Conservation (phyloP, 2,113 vertebrate species). For the Cottus gobio region DNA sequence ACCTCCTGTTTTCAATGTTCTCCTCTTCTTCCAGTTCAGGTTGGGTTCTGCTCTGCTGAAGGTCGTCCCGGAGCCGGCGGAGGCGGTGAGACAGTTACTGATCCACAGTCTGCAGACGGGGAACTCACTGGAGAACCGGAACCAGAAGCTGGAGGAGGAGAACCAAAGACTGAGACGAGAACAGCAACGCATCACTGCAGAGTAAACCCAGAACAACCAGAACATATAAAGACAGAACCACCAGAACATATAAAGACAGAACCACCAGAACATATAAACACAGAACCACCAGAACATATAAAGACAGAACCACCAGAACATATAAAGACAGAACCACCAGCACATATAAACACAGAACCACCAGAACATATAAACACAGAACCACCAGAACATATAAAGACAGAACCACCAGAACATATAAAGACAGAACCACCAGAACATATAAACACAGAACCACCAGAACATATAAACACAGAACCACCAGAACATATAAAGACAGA, state of each 20-base stretch:
- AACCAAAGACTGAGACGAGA: conserved; percentile 86
- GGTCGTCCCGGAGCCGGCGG: conserved; percentile 75
- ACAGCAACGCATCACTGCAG: conserved; percentile 81
- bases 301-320: too few relatives aligned
- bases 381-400: too few relatives aligned
- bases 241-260: conserved; percentile 1
- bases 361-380: too few relatives aligned
- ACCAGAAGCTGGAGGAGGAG: conserved; percentile 85
- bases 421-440: not conserved
- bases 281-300: too few relatives aligned
- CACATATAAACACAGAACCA: too few relatives aligned
- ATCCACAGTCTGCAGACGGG: conserved; percentile 84
- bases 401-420: too few relatives aligned
- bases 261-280: not conserved
- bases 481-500: too few relatives aligned
- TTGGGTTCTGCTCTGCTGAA: conserved; percentile 86
- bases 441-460: too few relatives aligned
- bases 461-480: too few relatives aligned
- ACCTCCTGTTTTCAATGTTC: too few relatives aligned
- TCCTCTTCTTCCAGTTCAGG: conserved; percentile 83
- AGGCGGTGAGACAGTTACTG: conserved; percentile 86
- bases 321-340: too few relatives aligned
- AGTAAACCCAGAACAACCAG: conserved; percentile 80
- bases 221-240: not conserved
- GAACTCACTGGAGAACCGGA: conserved; percentile 77